These are phyloP conservation scores for Baccha elongata DNA, from an alignment of 2,888 invertebrate genomes.

Conservation along the genomic window DNA sequence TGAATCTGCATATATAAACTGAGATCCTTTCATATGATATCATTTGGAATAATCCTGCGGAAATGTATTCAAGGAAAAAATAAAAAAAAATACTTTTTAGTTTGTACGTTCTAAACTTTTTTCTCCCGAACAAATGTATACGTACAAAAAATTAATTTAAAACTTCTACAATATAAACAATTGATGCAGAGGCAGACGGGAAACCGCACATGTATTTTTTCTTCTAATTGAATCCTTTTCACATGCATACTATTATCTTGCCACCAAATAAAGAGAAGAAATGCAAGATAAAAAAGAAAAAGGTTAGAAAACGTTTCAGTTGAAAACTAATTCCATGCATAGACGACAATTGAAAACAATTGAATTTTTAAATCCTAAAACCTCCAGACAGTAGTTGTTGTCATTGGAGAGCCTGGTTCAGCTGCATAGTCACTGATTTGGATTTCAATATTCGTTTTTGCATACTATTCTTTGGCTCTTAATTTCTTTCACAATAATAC, in stretches of 20 bases:
- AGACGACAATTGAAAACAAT: conserved; percentile 58
- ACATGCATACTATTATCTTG: conserved; percentile 37
- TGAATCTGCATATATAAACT: not conserved
- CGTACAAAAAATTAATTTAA: conserved; percentile 24
- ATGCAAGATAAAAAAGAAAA: not conserved
- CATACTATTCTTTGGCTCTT: not conserved
- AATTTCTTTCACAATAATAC: conserved; percentile 11
- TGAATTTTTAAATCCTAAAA: conserved; percentile 51
- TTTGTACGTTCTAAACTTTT: conserved; percentile 14
- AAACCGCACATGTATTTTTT: not conserved
- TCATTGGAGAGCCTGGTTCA: not conserved
- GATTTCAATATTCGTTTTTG: conserved; percentile 21
- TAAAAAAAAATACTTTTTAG: conserved; percentile 2
- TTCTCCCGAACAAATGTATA: not conserved
- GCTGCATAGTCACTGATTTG: conserved; percentile 12
- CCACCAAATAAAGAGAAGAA: conserved; percentile 13
- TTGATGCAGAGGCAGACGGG: conserved; percentile 25
- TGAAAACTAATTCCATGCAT: conserved; percentile 36
- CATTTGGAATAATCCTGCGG: not conserved
- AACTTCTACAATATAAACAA: conserved; percentile 31
- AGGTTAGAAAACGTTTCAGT: conserved; percentile 11
- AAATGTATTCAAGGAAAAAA: not conserved
- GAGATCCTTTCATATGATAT: not conserved
- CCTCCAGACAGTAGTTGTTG: conserved; percentile 52
- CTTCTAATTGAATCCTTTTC: conserved; percentile 48